Evolutionary conservation across 2,888 invertebrate species (phyloP).

Genomic region (Tricholauxania praeusta): DNA sequence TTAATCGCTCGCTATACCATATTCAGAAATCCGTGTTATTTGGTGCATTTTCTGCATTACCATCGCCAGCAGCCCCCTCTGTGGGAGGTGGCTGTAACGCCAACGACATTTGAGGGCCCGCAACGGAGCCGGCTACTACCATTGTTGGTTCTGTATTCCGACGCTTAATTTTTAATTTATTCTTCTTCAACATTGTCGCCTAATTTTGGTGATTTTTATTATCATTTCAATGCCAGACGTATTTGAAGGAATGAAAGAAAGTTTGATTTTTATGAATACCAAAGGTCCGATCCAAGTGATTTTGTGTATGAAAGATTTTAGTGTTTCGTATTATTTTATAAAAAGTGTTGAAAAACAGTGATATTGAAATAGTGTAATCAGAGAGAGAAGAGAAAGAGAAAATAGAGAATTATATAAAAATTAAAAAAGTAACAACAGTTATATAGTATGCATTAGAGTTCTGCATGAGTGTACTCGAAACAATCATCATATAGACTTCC

Average conservation of each 20-base stretch:
- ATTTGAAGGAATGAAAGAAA: not conserved
- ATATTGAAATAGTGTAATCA: not conserved
- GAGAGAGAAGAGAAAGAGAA: conserved; percentile 14
- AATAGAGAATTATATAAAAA: too few relatives aligned
- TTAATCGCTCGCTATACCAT: conserved; percentile 80
- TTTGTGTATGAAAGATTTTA: conserved; percentile 14
- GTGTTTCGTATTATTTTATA: conserved; percentile 24
- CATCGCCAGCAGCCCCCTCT: conserved; percentile 59
- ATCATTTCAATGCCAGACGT: not conserved
- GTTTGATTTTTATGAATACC: conserved; percentile 3
- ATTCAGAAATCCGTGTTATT: conserved; percentile 76
- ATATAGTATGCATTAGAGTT: too few relatives aligned
- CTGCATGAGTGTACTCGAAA: too few relatives aligned
- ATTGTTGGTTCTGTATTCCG: conserved; percentile 91
- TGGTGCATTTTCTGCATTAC: conserved; percentile 63
- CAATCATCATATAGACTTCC: too few relatives aligned
- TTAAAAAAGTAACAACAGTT: too few relatives aligned
- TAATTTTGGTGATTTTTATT: conserved; percentile 60
- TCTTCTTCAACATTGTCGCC: conserved; percentile 99
- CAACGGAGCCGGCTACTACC: conserved; percentile 69
- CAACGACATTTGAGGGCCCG: conserved; percentile 67
- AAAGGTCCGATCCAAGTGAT: conserved; percentile 30
- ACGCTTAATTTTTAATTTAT: conserved; percentile 95
- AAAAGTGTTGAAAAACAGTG: conserved; percentile 30
- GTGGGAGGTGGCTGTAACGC: conserved; percentile 60